Base-by-base conservation (phyloP, 2,113 vertebrate species). In the Globicephala melas region DNA sequence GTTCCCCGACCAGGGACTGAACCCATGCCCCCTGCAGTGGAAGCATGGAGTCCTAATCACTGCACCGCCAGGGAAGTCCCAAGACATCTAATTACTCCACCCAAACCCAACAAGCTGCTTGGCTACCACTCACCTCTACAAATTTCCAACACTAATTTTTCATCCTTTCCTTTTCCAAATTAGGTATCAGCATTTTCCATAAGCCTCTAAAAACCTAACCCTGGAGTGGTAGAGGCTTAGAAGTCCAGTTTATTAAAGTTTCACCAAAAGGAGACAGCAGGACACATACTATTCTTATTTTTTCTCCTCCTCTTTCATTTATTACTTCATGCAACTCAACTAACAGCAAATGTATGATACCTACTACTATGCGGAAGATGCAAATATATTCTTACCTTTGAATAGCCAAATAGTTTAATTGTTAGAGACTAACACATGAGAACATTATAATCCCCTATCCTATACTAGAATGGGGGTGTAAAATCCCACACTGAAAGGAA, bases 131-230 rank as follows among this genome's bases (percentile, higher is more conserved):
- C 94, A 98, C 84, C 71, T 96, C 84, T 96, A 95, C 50, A 89
- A 97, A 63, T 53, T 93, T 90, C 0, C 97, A 89, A 80, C 86
- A 97, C 26, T 70, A 97, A 93, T 82, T 97, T 94, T 71, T 97
- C 47, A 84, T 60, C 62, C 97, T 98, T 97, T 92, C 58, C 89
- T 97, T 98, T 91, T 91, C 96, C 96, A 98, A 98, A 97, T 97
- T 95, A 98, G 91, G 81, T 79, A 97, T 89, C 38, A 18, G 8
- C 25, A 70, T 88, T 94, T 97, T 71, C 96, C 41, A 60, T 33
- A 71, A 94, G 74, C 33, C 36, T 95, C 93, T 96, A n/a, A 58
- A 55, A 85, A 91, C 92, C 53, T 89, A 97, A 38, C 0, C 33
- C 74, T n/a, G 50, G 12, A 93, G 38, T 91, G 8, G 14, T 41